Conservation (phyloP, 2,113 vertebrate genomes). For the Tichodroma muraria region DNA sequence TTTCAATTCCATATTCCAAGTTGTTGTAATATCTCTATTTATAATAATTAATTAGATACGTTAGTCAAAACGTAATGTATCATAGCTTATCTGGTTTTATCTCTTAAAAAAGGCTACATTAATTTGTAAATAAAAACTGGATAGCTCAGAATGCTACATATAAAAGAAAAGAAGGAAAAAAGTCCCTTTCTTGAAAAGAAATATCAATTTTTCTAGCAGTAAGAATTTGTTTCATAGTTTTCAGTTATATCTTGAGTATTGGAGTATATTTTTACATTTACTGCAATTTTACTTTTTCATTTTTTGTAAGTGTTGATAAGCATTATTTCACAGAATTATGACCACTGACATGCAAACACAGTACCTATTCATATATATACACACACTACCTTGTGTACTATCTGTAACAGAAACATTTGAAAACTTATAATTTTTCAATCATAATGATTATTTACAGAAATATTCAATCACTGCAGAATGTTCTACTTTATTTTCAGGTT, state of each 20-base stretch:
- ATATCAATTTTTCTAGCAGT: neutral
- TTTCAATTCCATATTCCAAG: neutral
- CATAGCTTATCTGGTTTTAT: neutral
- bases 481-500: neutral
- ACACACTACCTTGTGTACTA: neutral
- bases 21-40: neutral
- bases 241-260: neutral
- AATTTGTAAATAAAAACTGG: neutral
- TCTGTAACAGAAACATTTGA: neutral
- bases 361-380: neutral
- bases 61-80: neutral
- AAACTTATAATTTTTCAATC: neutral
- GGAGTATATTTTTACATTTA: neutral
- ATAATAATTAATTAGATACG: neutral
- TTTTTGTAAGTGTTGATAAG: neutral
- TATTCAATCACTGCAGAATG: neutral
- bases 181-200: neutral
- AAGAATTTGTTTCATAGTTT: neutral
- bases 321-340: neutral
- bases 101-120: neutral
- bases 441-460: neutral
- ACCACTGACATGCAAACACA: neutral
- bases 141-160: neutral
- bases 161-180: neutral
- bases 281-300: neutral